Percentiles rank a stretch among this genome's conserved stretches.
Evolutionary conservation across 1,140 invertebrate genomes (phyloP).

Genomic region (Apis laboriosa): DNA sequence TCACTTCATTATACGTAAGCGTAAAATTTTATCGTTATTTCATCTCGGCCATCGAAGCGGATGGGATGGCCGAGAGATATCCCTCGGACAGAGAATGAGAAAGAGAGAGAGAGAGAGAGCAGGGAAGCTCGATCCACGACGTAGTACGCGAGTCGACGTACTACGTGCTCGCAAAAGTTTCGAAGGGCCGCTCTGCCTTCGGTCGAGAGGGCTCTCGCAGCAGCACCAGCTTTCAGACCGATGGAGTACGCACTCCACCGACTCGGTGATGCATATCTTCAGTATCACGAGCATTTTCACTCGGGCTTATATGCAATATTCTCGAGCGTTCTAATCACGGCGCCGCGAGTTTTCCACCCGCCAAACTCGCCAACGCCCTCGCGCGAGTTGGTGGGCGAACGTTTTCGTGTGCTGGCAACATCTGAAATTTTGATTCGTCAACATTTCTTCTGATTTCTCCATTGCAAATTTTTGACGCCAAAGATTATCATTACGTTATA

Average conservation of each 20-base stretch:
- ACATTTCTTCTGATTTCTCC: no score
- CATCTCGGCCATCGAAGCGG: background rate
- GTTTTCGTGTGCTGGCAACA: no score
- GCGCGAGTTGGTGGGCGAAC: no score
- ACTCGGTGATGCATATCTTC: conserved; percentile 58
- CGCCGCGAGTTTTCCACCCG: background rate
- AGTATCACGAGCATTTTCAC: conserved; percentile 42
- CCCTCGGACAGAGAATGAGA: background rate
- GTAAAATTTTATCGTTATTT: no score
- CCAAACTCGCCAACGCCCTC: background rate
- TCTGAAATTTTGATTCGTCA: no score
- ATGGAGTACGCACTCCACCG: conserved; percentile 52
- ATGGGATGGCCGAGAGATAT: background rate
- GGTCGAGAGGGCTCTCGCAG: conserved; percentile 45
- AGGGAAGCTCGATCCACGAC: background rate
- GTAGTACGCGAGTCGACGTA: background rate
- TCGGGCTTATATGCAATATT: conserved; percentile 9
- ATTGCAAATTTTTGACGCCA: no score
- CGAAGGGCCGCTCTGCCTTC: conserved; percentile 21
- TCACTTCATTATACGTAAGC: no score
- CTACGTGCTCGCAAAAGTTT: conserved; percentile 56
- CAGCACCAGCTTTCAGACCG: conserved; percentile 55
- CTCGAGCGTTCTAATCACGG: conserved; percentile 20
- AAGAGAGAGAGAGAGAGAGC: no score
- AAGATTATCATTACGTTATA: no score